These are phyloP conservation scores for Leucopsar rothschildi DNA, from an alignment of 2,113 vertebrate genomes.

Conservation along the genomic window DNA sequence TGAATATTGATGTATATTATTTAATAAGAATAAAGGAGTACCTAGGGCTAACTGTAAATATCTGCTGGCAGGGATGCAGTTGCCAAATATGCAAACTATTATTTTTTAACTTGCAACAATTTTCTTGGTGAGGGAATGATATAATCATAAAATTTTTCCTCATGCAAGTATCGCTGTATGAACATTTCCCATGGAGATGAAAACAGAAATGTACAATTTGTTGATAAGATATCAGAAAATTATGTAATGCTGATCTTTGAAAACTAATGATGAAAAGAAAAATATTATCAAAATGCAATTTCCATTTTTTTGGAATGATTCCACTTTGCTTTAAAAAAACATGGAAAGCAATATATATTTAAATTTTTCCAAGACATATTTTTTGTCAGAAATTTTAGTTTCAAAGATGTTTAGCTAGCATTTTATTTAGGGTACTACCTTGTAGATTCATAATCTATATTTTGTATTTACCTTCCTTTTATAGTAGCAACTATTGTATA, in stretches of 20 bases:
- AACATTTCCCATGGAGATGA: neutral
- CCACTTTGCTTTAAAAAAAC: neutral
- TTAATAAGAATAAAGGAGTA: neutral
- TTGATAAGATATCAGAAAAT: neutral
- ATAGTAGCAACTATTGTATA: no score
- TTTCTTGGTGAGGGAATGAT: neutral
- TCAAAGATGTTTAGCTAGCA: neutral
- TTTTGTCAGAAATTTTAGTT: neutral
- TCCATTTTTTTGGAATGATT: neutral
- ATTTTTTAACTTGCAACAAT: neutral
- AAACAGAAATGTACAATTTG: neutral
- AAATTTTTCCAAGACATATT: neutral
- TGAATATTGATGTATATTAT: neutral
- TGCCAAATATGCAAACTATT: neutral
- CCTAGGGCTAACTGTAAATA: neutral
- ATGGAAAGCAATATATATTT: neutral
- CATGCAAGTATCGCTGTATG: rapidly evolving
- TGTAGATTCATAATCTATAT: neutral
- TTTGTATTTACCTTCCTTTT: neutral
- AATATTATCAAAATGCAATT: neutral
- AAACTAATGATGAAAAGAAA: neutral
- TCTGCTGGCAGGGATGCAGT: neutral
- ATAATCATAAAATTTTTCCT: neutral
- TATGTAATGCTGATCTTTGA: neutral
- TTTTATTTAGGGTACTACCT: neutral